Conservation (phyloP, 2,888 invertebrate species). For the Pharmacophagus antenor region DNA sequence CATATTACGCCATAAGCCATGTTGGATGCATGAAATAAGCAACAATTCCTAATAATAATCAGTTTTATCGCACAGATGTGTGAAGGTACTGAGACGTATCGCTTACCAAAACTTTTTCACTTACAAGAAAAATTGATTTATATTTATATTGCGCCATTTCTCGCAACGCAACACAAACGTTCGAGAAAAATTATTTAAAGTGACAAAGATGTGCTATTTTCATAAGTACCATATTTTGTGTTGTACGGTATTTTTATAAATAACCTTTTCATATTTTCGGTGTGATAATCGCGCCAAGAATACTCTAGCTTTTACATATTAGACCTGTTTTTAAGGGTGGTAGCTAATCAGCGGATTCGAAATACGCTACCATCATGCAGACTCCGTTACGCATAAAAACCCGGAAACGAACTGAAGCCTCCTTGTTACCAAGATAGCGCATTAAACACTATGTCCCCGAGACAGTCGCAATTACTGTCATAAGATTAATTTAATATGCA, state of each 20-base stretch:
- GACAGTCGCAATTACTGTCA: too few species aligned
- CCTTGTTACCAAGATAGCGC: too few species aligned
- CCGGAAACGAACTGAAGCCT: too few species aligned
- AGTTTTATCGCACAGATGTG: slow-evolving; percentile 28
- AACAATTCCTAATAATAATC: slow-evolving; percentile 28
- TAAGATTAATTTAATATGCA: too few species aligned
- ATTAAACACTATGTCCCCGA: too few species aligned
- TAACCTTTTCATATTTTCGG: not conserved
- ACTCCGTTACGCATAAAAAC: too few species aligned
- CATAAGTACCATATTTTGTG: not conserved
- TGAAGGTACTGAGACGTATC: slow-evolving; percentile 25
- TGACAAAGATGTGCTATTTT: slow-evolving; percentile 7
- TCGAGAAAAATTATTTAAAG: slow-evolving; percentile 14
- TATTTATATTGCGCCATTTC: slow-evolving; percentile 14
- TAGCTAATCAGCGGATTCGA: too few species aligned
- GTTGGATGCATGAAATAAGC: slow-evolving; percentile 11
- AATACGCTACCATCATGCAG: too few species aligned
- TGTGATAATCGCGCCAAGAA: not conserved
- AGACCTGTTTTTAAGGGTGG: not conserved
- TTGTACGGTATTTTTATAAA: not conserved
- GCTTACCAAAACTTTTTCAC: slow-evolving; percentile 27
- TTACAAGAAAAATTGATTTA: slow-evolving; percentile 28
- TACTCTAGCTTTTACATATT: too few species aligned
- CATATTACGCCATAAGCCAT: too few species aligned
- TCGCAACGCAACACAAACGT: not conserved